phyloP scores from a whole-genome alignment of 30 jellyfish, hydroid and myxozoan genomes.

The Pelagia noctiluca region DNA sequence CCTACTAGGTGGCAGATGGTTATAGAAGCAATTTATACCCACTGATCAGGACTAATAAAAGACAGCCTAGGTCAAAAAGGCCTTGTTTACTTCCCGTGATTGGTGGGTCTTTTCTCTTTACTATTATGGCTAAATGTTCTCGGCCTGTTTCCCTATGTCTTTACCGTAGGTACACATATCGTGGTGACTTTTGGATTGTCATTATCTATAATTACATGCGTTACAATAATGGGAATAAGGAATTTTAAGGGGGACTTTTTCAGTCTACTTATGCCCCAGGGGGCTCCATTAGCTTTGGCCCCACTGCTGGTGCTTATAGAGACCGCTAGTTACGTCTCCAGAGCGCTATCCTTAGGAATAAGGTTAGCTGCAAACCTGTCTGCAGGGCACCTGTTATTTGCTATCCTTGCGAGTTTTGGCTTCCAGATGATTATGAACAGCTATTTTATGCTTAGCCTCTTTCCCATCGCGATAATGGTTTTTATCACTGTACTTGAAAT shows the following conservation, averaged over 20 bases:
- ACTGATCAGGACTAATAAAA: background rate
- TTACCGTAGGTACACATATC: conserved; percentile 52
- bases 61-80: background rate
- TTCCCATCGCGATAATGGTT: conserved; percentile 27
- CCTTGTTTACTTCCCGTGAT: background rate
- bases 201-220: background rate
- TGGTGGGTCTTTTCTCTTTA: conserved; percentile 9
- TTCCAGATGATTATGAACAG: background rate
- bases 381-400: conserved; percentile 71
- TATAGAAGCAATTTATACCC: conserved; percentile 5
- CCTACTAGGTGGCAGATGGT: conserved; percentile 39
- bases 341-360: conserved; percentile 69
- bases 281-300: conserved; percentile 66
- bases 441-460: background rate
- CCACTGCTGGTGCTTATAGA: conserved; percentile 69
- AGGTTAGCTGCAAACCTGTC: conserved; percentile 72
- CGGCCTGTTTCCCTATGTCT: conserved; percentile 59
- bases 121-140: conserved; percentile 1
- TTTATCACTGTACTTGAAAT: conserved; percentile 57
- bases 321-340: conserved; percentile 63
- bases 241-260: conserved; percentile 10
- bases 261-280: conserved; percentile 53
- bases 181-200: conserved; percentile 40
- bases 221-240: conserved; percentile 5
- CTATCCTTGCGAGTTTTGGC: conserved; percentile 49